These are phyloP conservation scores for Phoebastria nigripes DNA, from an alignment of 2,797 vertebrate genomes.

Conservation along the genomic window DNA sequence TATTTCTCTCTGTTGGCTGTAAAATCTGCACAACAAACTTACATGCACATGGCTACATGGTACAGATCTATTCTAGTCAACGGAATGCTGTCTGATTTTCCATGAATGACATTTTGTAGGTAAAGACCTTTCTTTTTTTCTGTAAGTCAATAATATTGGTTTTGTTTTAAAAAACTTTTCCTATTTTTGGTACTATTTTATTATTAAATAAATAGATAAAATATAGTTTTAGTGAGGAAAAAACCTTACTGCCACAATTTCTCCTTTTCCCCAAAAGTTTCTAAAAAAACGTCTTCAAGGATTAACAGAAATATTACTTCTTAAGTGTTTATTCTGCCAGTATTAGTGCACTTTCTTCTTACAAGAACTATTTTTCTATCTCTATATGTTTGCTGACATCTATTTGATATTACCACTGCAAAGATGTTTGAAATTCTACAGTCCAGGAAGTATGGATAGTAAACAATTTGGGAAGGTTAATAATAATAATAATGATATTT, in stretches of 20 bases:
- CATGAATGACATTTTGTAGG: background rate
- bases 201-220: background rate
- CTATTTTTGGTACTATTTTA: accelerated
- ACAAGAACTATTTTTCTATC: background rate
- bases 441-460: background rate
- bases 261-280: background rate
- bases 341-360: background rate
- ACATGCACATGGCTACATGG: background rate
- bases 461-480: background rate
- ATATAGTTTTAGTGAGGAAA: background rate
- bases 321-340: background rate
- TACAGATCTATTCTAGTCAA: background rate
- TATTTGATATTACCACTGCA: background rate
- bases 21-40: background rate
- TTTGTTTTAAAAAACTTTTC: background rate
- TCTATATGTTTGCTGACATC: background rate
- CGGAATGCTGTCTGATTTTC: background rate
- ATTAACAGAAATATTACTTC: background rate
- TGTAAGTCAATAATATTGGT: accelerated
- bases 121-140: background rate
- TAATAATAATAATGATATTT: background rate
- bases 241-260: background rate
- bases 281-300: background rate
- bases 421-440: background rate
- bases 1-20: background rate